Base-by-base conservation (phyloP, 2,113 vertebrate genomes). In the Phrynosoma platyrhinos region DNA sequence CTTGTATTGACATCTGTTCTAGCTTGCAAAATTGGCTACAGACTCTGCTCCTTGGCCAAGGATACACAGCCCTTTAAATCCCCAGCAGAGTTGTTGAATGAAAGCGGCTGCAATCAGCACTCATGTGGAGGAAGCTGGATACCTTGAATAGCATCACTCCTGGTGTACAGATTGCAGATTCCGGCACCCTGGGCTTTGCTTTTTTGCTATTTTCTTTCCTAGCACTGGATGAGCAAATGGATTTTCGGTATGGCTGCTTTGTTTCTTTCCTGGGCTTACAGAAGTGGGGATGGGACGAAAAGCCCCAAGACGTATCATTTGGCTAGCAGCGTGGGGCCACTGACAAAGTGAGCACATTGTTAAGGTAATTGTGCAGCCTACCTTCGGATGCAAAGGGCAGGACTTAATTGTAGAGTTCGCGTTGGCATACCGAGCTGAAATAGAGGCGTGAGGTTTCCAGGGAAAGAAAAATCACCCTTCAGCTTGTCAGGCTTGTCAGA, bases 141-240 rank as follows among this genome's bases (percentile, higher is more conserved):
- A 55, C 82, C 78, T 0, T 9, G 25, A 91, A 90, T 78, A 89
- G 40, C 90, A 88, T 5, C 79, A n/a, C 0, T 77, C 69, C 27
- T 81, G 83, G 47, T 66, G 80, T 55, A 5, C 47, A 76, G 74
- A 36, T 9, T 40, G 69, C 8, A 58, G 83, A 13, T 62, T 53
- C 21, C 2, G 14, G 52, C 32, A 79, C 71, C 32, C 81, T 9
- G 9, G 20, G 2, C 20, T 85, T 82, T 21, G 66, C 6, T 52
- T 71, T 89, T 92, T 90, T n/a, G n/a, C n/a, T n/a, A n/a, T n/a
- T n/a, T 87, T 86, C 89, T 90, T 42, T 87, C 90, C 90, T 42
- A 53, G 47, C 7, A 23, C 85, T 3, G 0, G 78, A 72, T 90
- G 83, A 91, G 90, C 52, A 18, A 77, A 4, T 0, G 0, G 3